phyloP scores from a whole-genome alignment of 2,888 invertebrate species.

The Vesta saturnalis region DNA sequence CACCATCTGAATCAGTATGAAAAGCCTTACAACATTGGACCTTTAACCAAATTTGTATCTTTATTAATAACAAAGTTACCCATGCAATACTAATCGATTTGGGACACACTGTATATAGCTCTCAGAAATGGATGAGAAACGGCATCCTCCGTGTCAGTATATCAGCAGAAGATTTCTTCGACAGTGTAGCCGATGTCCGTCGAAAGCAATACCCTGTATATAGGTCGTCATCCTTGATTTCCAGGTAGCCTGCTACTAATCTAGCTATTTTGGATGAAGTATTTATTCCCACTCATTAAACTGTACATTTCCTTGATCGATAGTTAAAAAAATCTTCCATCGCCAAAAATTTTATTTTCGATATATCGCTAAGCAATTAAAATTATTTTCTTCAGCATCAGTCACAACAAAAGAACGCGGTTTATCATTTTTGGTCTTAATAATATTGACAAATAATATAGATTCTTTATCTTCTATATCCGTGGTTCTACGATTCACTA shows the following conservation, averaged over 20 bases:
- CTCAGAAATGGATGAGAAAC: neutral
- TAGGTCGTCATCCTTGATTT: neutral
- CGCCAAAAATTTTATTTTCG: neutral
- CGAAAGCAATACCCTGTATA: constrained; percentile 1
- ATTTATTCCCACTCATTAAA: constrained; percentile 22
- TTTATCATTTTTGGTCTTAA: neutral
- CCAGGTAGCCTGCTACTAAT: neutral
- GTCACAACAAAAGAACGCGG: neutral
- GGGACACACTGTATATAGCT: neutral
- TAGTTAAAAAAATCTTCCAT: neutral
- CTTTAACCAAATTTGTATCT: no score
- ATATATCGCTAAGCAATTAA: neutral
- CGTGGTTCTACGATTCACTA: neutral
- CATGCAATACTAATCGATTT: no score
- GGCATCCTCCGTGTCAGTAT: neutral
- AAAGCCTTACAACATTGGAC: no score
- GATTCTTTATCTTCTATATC: constrained; percentile 12
- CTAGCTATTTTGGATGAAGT: neutral
- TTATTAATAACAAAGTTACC: no score
- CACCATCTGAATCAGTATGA: no score
- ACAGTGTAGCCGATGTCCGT: neutral
- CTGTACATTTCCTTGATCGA: neutral
- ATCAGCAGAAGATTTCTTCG: neutral
- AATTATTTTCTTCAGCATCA: neutral
- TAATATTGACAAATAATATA: constrained; percentile 7